These are phyloP conservation scores for Protodeltote pygarga DNA, from an alignment of 2,888 invertebrate genomes.

Conservation along the genomic window DNA sequence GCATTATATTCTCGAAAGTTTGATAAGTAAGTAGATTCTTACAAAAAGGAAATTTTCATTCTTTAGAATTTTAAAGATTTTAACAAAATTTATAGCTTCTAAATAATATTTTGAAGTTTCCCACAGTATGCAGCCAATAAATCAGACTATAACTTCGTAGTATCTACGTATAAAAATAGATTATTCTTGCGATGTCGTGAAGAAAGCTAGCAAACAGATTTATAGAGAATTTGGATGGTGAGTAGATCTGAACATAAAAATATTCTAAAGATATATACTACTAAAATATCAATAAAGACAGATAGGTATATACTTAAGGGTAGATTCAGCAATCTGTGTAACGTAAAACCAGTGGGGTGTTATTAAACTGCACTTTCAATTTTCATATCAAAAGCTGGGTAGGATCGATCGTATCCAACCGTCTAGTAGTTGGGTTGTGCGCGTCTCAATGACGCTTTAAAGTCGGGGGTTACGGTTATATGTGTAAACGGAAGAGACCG, in stretches of 20 bases:
- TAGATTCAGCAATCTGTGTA: slow-evolving; percentile 30
- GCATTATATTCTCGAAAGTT: slow-evolving; percentile 57
- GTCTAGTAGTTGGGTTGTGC: slow-evolving; percentile 57
- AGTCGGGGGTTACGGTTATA: slow-evolving; percentile 72
- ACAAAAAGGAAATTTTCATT: slow-evolving; percentile 44
- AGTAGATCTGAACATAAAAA: slow-evolving; percentile 36
- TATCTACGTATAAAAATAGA: slow-evolving; percentile 30
- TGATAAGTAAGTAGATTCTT: slow-evolving; percentile 49
- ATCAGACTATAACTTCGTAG: slow-evolving; percentile 39
- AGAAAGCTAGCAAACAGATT: slow-evolving; percentile 37
- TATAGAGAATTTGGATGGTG: slow-evolving; percentile 26
- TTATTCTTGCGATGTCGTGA: slow-evolving; percentile 24
- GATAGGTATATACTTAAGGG: slow-evolving; percentile 23
- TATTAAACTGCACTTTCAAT: slow-evolving; percentile 51
- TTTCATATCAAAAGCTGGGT: slow-evolving; percentile 57
- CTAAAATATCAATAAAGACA: slow-evolving; percentile 8
- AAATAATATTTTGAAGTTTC: slow-evolving; percentile 55
- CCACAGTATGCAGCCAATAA: slow-evolving; percentile 53
- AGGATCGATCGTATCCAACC: slow-evolving; percentile 50
- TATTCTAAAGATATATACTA: slow-evolving; percentile 20
- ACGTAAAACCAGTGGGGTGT: slow-evolving; percentile 41
- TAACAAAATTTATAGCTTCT: slow-evolving; percentile 50
- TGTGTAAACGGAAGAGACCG: slow-evolving; percentile 71
- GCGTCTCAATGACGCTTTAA: slow-evolving; percentile 64
- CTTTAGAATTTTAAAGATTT: slow-evolving; percentile 48